Conservation (phyloP, 2,113 vertebrate species). For the Bucco capensis region DNA sequence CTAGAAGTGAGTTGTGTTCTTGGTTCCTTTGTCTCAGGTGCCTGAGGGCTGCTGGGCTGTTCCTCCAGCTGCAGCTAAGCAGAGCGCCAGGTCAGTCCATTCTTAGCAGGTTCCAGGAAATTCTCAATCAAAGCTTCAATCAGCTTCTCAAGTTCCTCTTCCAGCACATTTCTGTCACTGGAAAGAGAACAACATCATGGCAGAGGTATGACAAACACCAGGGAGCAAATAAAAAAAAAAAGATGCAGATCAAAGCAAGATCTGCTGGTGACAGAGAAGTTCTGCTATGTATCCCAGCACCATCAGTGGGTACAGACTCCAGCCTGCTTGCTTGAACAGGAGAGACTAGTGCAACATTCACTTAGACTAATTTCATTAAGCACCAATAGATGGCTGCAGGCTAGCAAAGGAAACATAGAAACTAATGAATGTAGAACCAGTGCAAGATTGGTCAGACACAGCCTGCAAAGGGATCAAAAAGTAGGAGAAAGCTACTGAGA, state of each 20-base stretch:
- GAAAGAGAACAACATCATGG: background rate
- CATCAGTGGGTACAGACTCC: too few species aligned
- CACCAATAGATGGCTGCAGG: too few species aligned
- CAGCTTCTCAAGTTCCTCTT: conserved; percentile 81
- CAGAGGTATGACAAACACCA: background rate
- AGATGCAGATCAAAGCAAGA: background rate
- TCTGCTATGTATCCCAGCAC: too few species aligned
- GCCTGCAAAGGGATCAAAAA: too few species aligned
- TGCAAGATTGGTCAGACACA: too few species aligned
- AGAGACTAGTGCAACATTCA: too few species aligned
- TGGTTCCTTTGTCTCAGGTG: background rate
- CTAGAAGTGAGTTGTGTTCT: background rate
- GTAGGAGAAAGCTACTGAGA: too few species aligned
- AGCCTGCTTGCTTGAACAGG: too few species aligned
- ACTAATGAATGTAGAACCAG: too few species aligned
- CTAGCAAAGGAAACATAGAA: too few species aligned
- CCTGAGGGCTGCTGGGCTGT: too few species aligned
- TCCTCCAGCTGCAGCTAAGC: conserved; percentile 55
- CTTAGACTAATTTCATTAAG: too few species aligned
- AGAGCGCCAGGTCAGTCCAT: conserved; percentile 81
- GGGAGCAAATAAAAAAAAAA: background rate
- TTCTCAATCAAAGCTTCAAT: conserved; percentile 79
- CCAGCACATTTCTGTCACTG: conserved; percentile 78
- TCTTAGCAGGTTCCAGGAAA: conserved; percentile 88
- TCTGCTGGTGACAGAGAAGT: background rate